Percentiles rank a stretch among this genome's conserved stretches.
Conservation (phyloP, 2,797 vertebrate species). For the Bovichtus diacanthus region DNA sequence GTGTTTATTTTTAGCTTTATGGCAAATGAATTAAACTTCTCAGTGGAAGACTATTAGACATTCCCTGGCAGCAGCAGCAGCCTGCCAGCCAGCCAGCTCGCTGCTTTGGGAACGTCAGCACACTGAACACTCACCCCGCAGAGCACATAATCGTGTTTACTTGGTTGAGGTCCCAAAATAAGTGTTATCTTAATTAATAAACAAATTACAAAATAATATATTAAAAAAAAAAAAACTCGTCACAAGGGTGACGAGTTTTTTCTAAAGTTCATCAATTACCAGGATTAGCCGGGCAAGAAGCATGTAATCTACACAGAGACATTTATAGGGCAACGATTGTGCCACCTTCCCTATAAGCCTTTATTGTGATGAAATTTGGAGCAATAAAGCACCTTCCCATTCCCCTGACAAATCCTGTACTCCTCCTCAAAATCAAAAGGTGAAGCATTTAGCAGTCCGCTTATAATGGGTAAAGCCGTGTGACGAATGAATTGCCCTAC, state of each 20-base stretch:
- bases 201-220: conserved; percentile 86
- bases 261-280: conserved; percentile 86
- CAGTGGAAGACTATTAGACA: conserved; percentile 81
- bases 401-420: conserved; percentile 84
- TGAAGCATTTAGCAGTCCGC: conserved; percentile 83
- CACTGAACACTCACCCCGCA: conserved; percentile 80
- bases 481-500: conserved; percentile 84
- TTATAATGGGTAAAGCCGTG: conserved; percentile 84
- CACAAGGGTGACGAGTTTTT: conserved; percentile 24
- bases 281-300: conserved; percentile 85
- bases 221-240: conserved; percentile 72
- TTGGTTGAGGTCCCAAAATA: conserved; percentile 88
- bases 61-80: conserved; percentile 82
- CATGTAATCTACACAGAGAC: conserved; percentile 87
- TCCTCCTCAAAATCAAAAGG: conserved; percentile 86
- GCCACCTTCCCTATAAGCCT: conserved; percentile 84
- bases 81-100: conserved; percentile 79
- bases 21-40: conserved; percentile 84
- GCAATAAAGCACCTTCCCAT: conserved; percentile 84
- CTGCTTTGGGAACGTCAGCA: conserved; percentile 79
- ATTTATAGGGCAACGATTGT: conserved; percentile 85
- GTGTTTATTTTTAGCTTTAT: conserved; percentile 85
- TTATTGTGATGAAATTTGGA: conserved; percentile 88
- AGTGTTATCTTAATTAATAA: conserved; percentile 90
- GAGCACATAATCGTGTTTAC: conserved; percentile 87